Conservation (phyloP, 2,113 vertebrate genomes). For the Calcarius ornatus region DNA sequence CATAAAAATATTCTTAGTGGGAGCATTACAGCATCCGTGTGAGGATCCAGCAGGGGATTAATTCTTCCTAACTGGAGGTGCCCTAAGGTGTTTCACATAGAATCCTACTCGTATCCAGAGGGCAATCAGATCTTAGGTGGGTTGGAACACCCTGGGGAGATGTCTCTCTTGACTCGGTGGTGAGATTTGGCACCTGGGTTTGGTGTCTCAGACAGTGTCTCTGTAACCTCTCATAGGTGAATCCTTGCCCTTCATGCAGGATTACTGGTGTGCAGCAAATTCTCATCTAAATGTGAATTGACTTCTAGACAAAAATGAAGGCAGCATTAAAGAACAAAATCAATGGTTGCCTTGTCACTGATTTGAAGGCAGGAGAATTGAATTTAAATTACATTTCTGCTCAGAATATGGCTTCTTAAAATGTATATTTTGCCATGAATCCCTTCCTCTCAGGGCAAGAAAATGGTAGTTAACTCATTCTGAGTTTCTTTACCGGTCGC, state of each 20-base stretch:
- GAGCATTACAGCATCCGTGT: not conserved
- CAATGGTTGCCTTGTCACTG: not conserved
- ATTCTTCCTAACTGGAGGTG: not conserved
- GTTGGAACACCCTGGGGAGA: not conserved
- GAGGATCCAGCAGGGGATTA: not conserved
- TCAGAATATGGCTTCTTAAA: not conserved
- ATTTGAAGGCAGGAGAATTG: not conserved
- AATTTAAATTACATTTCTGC: not conserved
- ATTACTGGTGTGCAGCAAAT: not conserved
- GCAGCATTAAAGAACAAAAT: conserved; percentile 4
- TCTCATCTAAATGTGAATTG: not conserved
- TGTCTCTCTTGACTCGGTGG: not conserved
- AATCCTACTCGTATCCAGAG: not conserved
- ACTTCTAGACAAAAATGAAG: not conserved
- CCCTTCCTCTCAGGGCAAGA: not conserved
- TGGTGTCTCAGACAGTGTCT: not conserved
- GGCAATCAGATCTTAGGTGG: conserved; percentile 6
- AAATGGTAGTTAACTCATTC: not conserved
- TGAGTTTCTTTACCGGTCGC: not conserved
- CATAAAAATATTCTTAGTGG: conserved; percentile 46
- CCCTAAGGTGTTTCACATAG: conserved; percentile 37
- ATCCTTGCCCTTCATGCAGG: not conserved
- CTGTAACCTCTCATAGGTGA: not conserved
- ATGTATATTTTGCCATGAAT: not conserved
- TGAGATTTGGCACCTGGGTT: not conserved